Base-by-base conservation (phyloP, 2,888 invertebrate genomes). In the Lithophane leautieri region DNA sequence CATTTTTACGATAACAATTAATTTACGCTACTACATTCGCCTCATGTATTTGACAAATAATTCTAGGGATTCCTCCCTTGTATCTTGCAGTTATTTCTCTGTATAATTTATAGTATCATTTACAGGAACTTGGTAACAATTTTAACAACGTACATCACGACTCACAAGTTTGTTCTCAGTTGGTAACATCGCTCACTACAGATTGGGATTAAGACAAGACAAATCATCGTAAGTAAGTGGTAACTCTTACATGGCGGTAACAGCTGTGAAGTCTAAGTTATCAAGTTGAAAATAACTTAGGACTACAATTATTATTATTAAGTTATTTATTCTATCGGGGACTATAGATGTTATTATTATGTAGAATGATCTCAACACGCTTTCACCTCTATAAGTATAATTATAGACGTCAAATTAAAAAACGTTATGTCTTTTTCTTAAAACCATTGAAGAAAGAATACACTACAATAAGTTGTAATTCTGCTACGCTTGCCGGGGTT, bases 141-240 rank as follows among this genome's bases (percentile, higher is more conserved):
- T 52, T 42, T 16, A 69, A 28, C 25, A 16, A 4, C 40, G 40
- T 42, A 40, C 40, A 40, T 25, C 19, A 42, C 16, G 16, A 52
- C 14, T n/a, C 19, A 54, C 54, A 72, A 22, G 42, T 44, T 16
- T 42, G 52, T 70, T 70, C 42, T 42, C 28, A 54, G n/a, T 70
- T 72, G 11, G 8, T 8, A 70, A 44, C 12, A 70, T 70, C 1
- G 12, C n/a, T 44, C 28, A n/a, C 22, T n/a, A 54, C 8, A 71
- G 16, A n/a, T 70, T 52, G 22, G 4, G 16, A 40, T 70, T 42
- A 16, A 69, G 25, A 40, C 50, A 14, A 52, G 50, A 40, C 11
- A 40, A 69, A 42, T 16, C 4, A 42, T 19, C 42, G 12, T 42
- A n/a, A 28, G 40, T 40, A 14, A 52, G 12, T 25, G 16, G 28